A percentile compares a stretch with the other conserved stretches of the same genome.
Evolutionary conservation across 2,797 vertebrate species (phyloP).

Genomic region (Mionectes olivaceus): DNA sequence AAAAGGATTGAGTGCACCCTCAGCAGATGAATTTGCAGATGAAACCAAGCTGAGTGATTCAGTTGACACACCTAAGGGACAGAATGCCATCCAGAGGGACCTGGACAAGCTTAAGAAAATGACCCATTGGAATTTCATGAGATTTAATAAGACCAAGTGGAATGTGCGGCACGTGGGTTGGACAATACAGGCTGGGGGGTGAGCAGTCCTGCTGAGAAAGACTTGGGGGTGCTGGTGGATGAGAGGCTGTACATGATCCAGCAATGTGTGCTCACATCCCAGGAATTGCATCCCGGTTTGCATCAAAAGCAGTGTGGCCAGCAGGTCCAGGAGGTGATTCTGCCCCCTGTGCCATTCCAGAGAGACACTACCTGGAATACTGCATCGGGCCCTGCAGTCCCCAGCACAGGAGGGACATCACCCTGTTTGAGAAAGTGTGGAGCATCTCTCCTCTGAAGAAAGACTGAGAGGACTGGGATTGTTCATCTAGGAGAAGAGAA

Average conservation of each 20-base stretch:
- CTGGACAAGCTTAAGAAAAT: not conserved
- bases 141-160: not conserved
- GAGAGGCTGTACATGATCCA: not conserved
- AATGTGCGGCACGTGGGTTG: not conserved
- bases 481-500: not conserved
- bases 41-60: not conserved
- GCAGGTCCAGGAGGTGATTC: not conserved
- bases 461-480: not conserved
- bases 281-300: not conserved
- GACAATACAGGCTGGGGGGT: rapidly evolving
- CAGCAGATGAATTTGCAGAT: not conserved
- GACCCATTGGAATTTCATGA: not conserved
- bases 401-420: not conserved
- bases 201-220: not conserved
- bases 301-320: not conserved
- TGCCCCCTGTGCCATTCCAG: not conserved
- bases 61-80: not conserved
- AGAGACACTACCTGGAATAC: rapidly evolving
- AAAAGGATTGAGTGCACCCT: not conserved
- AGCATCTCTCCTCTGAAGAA: not conserved
- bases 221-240: rapidly evolving
- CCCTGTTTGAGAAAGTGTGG: rapidly evolving
- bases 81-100: not conserved
- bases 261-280: rapidly evolving
- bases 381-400: not conserved